Conservation (phyloP, 2,888 invertebrate species). For the Herminia tarsipennalis region DNA sequence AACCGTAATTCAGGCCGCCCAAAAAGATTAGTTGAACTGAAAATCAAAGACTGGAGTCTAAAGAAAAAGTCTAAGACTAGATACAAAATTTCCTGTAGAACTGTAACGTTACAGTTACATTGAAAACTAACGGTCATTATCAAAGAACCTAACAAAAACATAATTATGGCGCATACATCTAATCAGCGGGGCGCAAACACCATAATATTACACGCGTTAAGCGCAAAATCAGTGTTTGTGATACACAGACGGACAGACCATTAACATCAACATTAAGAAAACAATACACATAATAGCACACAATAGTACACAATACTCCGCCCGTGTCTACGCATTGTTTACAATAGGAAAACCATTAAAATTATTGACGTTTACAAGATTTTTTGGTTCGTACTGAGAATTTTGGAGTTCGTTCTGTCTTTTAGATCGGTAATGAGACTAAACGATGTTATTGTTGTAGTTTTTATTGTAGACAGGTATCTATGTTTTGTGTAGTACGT, state of each 20-base stretch:
- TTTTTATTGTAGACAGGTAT: constrained; percentile 37
- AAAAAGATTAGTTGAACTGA: too few relatives aligned
- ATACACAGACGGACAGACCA: constrained; percentile 65
- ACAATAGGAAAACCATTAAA: constrained; percentile 73
- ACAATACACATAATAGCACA: constrained; percentile 63
- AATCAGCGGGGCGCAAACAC: constrained; percentile 51
- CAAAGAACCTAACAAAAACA: constrained; percentile 34
- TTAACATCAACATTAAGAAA: constrained; percentile 72
- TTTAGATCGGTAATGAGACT: constrained; percentile 48
- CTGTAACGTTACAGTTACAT: constrained; percentile 15
- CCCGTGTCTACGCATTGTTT: constrained; percentile 68
- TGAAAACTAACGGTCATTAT: constrained; percentile 1
- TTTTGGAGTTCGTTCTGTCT: constrained; percentile 39
- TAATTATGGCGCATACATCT: constrained; percentile 31
- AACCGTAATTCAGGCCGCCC: too few relatives aligned
- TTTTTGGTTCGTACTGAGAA: constrained; percentile 68
- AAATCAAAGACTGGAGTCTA: too few relatives aligned
- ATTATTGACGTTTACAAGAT: constrained; percentile 65
- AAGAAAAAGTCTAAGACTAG: too few relatives aligned
- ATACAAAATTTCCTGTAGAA: too few relatives aligned
- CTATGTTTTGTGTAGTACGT: constrained; percentile 15
- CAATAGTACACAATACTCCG: constrained; percentile 26
- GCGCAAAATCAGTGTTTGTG: constrained; percentile 71
- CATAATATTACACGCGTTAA: constrained; percentile 65
- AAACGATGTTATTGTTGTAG: constrained; percentile 38